Evolutionary conservation across 2,797 vertebrate species (phyloP).

Genomic region (Alauda arvensis): DNA sequence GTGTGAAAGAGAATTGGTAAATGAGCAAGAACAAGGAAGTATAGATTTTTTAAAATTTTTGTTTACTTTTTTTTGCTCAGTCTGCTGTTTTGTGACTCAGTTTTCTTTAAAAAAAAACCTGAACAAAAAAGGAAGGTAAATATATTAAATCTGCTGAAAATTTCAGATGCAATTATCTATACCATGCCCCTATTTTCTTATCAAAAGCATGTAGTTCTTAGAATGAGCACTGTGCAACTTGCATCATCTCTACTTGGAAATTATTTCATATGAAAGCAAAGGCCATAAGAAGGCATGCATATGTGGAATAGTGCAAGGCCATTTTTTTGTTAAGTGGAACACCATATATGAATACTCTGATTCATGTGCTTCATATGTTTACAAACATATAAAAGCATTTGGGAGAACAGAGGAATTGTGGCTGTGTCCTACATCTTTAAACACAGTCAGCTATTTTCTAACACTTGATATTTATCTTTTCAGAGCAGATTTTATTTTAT

Average conservation of each 20-base stretch:
- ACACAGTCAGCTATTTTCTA: neutral
- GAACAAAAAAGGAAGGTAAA: neutral
- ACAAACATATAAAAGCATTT: neutral
- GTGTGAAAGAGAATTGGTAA: neutral
- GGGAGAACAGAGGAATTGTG: neutral
- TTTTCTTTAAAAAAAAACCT: neutral
- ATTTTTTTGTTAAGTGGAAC: neutral
- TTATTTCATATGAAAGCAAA: neutral
- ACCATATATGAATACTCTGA: neutral
- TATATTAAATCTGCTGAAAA: neutral
- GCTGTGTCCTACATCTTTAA: neutral
- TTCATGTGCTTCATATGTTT: neutral
- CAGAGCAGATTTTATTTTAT: neutral
- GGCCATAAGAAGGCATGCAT: neutral
- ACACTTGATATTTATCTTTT: neutral
- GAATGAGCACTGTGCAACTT: neutral
- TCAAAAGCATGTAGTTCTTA: neutral
- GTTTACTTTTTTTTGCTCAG: neutral
- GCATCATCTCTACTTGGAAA: neutral
- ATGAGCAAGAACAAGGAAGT: neutral
- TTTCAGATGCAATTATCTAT: neutral
- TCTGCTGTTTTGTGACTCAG: neutral
- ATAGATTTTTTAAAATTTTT: fast-evolving
- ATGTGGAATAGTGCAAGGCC: neutral
- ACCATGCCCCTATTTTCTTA: neutral